Conservation (phyloP, 2,113 vertebrate genomes). For the Paradoxurus hermaphroditus region DNA sequence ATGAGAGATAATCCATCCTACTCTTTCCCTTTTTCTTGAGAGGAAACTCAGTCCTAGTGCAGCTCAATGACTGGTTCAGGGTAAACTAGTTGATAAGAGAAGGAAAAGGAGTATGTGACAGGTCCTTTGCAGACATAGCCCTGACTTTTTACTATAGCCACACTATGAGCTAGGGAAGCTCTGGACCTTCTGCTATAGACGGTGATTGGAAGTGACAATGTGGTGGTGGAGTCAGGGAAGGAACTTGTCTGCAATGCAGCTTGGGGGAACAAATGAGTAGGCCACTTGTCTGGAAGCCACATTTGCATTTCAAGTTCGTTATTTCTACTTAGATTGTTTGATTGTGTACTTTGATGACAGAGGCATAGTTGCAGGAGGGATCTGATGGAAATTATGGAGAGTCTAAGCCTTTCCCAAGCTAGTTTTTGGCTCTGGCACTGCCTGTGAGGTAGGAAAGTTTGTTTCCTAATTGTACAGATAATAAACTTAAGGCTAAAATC, state of each 20-base stretch:
- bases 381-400: background rate
- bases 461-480: background rate
- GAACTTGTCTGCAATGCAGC: background rate
- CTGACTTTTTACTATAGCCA: background rate
- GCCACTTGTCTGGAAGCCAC: background rate
- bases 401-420: background rate
- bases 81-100: background rate
- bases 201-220: background rate
- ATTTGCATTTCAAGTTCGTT: background rate
- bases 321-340: background rate
- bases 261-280: background rate
- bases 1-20: background rate
- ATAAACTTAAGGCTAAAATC: background rate
- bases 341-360: background rate
- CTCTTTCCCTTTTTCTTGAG: background rate
- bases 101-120: background rate
- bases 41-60: background rate
- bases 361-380: background rate
- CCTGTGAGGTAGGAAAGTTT: background rate
- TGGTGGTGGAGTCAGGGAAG: background rate
- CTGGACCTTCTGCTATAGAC: background rate
- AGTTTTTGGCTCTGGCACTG: background rate
- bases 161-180: background rate
- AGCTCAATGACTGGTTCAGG: background rate
- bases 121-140: background rate